Conservation (phyloP, 2,113 vertebrate species). For the Gila orcuttii region DNA sequence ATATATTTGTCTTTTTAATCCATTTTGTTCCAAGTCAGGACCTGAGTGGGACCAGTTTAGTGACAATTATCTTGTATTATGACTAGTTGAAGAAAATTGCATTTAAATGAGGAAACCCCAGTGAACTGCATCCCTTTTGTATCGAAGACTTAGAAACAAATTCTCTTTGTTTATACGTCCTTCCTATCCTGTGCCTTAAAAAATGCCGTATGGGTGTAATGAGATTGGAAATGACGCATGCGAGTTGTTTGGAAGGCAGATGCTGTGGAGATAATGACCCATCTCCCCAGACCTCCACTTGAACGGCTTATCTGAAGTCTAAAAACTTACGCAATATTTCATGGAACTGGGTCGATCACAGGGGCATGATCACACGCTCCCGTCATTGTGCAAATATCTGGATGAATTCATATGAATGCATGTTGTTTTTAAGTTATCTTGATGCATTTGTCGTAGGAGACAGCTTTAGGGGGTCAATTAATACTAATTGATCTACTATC, state of each 20-base stretch:
- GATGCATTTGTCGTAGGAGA: not conserved
- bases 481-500: not conserved
- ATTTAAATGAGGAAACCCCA: conserved; percentile 61
- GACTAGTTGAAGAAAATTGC: conserved; percentile 68
- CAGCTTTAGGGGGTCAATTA: not conserved
- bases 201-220: not conserved
- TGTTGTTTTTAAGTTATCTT: not conserved
- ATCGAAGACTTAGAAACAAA: conserved; percentile 27
- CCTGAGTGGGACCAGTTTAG: conserved; percentile 49
- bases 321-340: conserved; percentile 31
- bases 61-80: conserved; percentile 66
- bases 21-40: conserved; percentile 61
- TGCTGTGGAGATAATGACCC: conserved; percentile 3
- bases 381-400: not conserved
- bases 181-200: not conserved
- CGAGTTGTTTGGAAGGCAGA: not conserved
- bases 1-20: conserved; percentile 56
- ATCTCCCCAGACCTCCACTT: conserved; percentile 15
- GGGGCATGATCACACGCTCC: not conserved
- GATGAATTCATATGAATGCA: not conserved
- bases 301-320: conserved; percentile 14
- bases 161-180: conserved; percentile 42
- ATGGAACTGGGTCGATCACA: not conserved
- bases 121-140: conserved; percentile 47
- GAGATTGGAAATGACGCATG: conserved; percentile 19